A percentile compares a stretch with the other conserved stretches of the same genome.
Conservation (phyloP, 1,140 invertebrate species). For the Paraescarpia echinospica region DNA sequence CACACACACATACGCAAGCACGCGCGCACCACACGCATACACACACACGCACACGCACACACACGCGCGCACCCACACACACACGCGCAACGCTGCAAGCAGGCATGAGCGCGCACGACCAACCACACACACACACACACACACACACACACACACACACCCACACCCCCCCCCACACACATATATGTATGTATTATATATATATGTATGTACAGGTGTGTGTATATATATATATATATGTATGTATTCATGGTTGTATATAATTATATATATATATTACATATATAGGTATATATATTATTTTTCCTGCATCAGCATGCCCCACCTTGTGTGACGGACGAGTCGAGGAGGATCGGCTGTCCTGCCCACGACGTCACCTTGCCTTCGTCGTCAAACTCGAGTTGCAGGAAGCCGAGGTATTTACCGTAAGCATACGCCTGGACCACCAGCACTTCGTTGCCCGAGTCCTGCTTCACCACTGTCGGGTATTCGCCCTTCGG, state of each 20-base stretch:
- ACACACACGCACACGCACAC: too few species aligned
- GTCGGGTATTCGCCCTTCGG: conserved; percentile 77
- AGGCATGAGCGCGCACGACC: background rate
- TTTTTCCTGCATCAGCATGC: background rate
- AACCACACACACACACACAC: background rate
- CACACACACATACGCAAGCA: too few species aligned
- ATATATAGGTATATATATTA: too few species aligned
- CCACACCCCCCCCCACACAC: too few species aligned
- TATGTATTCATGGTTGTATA: too few species aligned
- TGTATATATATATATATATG: too few species aligned
- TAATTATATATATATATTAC: too few species aligned
- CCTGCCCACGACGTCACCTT: conserved; percentile 71
- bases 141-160: background rate
- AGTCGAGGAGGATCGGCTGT: conserved; percentile 76
- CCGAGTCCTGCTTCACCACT: conserved; percentile 69
- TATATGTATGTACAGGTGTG: too few species aligned
- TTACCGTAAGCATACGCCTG: conserved; percentile 90
- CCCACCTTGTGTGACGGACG: background rate
- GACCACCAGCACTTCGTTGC: conserved; percentile 78
- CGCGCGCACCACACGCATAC: too few species aligned
- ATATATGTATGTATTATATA: too few species aligned
- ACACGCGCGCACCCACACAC: too few species aligned
- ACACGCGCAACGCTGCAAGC: too few species aligned
- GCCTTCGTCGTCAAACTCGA: conserved; percentile 72
- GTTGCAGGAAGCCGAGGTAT: conserved; percentile 77